Evolutionary conservation across 2,888 invertebrate genomes (phyloP).

Genomic region (Flabesymbios commensalis): DNA sequence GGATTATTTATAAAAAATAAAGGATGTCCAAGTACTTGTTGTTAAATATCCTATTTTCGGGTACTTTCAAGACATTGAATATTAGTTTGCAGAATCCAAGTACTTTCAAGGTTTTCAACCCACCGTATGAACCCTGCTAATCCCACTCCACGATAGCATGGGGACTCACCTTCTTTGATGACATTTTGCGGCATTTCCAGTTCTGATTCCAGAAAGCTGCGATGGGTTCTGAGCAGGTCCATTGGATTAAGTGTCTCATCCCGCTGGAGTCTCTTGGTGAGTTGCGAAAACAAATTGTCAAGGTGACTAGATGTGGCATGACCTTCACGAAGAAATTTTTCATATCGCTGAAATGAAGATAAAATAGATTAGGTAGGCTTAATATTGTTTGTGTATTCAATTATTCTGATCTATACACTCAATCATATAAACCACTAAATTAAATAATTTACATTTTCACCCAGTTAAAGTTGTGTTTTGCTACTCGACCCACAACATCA

Average conservation of each 20-base stretch:
- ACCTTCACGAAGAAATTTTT: conserved; percentile 71
- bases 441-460: too few relatives aligned
- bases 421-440: too few relatives aligned
- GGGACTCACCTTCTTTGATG: conserved; percentile 11
- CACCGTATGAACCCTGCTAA: too few relatives aligned
- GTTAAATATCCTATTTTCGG: too few relatives aligned
- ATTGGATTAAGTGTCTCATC: conserved; percentile 57
- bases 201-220: conserved; percentile 39
- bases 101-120: too few relatives aligned
- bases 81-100: too few relatives aligned
- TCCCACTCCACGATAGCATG: neutral
- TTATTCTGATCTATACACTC: neutral
- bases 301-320: conserved; percentile 68
- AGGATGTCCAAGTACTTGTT: too few relatives aligned
- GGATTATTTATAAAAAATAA: too few relatives aligned
- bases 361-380: neutral
- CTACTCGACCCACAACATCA: too few relatives aligned
- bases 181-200: conserved; percentile 12
- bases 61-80: too few relatives aligned
- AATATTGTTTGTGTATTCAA: neutral
- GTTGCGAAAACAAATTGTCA: conserved; percentile 64
- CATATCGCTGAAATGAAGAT: conserved; percentile 67
- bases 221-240: conserved; percentile 49
- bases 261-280: conserved; percentile 67
- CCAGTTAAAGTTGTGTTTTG: too few relatives aligned